A percentile compares a stretch with the other conserved stretches of the same genome.
These are phyloP conservation scores for Chlorodrepanis virens DNA, from an alignment of 2,113 vertebrate genomes.

Conservation along the genomic window DNA sequence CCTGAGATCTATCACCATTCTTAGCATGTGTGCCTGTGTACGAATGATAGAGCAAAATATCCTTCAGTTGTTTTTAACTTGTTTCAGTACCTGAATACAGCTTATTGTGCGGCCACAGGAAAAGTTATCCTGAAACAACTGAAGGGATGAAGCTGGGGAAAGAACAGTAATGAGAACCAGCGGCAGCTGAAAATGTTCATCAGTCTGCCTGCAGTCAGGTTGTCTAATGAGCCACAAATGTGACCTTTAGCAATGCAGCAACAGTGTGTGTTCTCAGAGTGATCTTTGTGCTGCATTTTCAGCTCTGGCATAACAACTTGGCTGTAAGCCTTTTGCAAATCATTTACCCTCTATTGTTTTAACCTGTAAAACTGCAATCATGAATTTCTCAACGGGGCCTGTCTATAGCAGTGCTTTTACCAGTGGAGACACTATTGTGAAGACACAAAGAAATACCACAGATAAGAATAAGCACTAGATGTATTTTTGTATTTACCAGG, in stretches of 20 bases:
- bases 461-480: neutral
- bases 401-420: neutral
- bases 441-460: neutral
- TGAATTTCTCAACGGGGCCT: neutral
- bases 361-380: neutral
- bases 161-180: neutral
- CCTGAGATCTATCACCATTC: neutral
- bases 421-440: neutral
- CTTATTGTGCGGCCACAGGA: neutral
- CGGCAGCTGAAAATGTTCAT: neutral
- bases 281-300: neutral
- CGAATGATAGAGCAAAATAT: neutral
- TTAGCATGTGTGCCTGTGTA: neutral
- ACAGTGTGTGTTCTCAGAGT: neutral
- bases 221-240: neutral
- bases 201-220: neutral
- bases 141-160: neutral
- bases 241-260: neutral
- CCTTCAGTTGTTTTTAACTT: neutral
- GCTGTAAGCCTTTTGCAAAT: neutral
- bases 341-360: neutral
- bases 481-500: neutral
- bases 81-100: neutral
- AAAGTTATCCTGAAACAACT: neutral
- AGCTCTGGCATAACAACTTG: neutral